phyloP scores from a whole-genome alignment of 2,797 vertebrate species.

The Hydrophis major region DNA sequence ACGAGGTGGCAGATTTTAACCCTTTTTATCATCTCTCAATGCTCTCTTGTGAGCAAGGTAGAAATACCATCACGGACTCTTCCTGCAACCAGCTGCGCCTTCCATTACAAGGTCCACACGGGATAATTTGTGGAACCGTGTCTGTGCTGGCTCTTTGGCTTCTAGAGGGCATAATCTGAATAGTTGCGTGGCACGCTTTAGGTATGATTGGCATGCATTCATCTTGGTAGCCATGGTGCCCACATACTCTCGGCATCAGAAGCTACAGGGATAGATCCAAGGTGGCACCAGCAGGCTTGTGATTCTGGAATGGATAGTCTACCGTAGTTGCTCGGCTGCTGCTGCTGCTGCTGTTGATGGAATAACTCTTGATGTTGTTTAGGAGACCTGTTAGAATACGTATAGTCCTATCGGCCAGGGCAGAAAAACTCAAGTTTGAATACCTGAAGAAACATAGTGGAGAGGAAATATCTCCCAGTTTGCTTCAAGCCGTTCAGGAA shows the following conservation, averaged over 20 bases:
- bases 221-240: neutral
- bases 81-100: too few species aligned
- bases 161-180: neutral
- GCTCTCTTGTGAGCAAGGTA: neutral
- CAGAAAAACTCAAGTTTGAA: neutral
- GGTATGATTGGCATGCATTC: neutral
- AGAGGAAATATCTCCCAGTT: too few species aligned
- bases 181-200: neutral
- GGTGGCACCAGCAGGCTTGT: neutral
- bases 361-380: too few species aligned
- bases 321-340: neutral
- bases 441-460: neutral
- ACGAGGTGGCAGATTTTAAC: neutral
- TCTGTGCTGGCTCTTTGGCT: neutral
- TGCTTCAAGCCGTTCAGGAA: neutral
- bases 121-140: neutral
- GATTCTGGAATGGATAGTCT: neutral
- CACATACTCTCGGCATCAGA: neutral
- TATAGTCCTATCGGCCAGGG: neutral
- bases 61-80: neutral
- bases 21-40: too few species aligned
- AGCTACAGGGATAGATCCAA: neutral
- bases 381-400: neutral
- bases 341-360: too few species aligned
- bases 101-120: neutral